These are phyloP conservation scores for Liopterus haemorrhoidalis DNA, from an alignment of 2,888 invertebrate genomes.

Conservation along the genomic window DNA sequence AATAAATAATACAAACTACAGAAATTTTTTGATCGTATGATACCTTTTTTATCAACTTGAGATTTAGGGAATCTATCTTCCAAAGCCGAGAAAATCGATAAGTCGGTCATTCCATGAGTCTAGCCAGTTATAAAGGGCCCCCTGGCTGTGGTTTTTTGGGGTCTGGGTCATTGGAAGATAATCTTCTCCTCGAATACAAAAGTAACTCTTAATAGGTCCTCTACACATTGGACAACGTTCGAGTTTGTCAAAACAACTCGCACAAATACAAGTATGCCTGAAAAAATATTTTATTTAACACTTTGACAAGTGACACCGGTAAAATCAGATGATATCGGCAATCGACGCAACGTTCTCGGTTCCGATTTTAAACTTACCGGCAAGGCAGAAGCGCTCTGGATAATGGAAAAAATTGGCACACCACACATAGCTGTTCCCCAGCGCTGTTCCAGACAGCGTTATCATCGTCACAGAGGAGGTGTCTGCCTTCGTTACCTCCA, in stretches of 20 bases:
- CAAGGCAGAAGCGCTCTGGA: slow-evolving; percentile 78
- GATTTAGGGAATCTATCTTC: slow-evolving; percentile 50
- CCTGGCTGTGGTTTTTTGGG: slow-evolving; percentile 38
- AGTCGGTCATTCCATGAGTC: slow-evolving; percentile 66
- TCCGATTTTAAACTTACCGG: slow-evolving; percentile 39
- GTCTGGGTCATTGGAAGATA: slow-evolving; percentile 52
- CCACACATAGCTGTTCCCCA: slow-evolving; percentile 67
- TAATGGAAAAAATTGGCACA: slow-evolving; percentile 73
- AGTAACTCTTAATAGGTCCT: slow-evolving; percentile 74
- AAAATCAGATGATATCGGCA: slow-evolving; percentile 1
- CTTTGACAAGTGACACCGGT: not conserved
- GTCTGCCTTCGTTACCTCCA: slow-evolving; percentile 41
- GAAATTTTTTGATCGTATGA: too few species aligned
- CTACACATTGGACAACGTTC: slow-evolving; percentile 85
- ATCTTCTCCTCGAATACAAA: slow-evolving; percentile 73
- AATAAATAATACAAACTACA: too few species aligned
- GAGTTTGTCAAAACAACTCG: slow-evolving; percentile 70
- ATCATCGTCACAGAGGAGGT: slow-evolving; percentile 39
- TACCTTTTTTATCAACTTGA: too few species aligned
- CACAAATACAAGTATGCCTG: slow-evolving; percentile 79
- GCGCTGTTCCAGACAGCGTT: slow-evolving; percentile 49
- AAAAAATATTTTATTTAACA: slow-evolving; percentile 24
- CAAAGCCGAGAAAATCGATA: slow-evolving; percentile 68
- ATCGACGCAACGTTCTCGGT: not conserved
- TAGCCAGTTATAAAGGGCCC: slow-evolving; percentile 48